Conservation (phyloP, 2,113 vertebrate genomes). For the Butastur rufipennis region DNA sequence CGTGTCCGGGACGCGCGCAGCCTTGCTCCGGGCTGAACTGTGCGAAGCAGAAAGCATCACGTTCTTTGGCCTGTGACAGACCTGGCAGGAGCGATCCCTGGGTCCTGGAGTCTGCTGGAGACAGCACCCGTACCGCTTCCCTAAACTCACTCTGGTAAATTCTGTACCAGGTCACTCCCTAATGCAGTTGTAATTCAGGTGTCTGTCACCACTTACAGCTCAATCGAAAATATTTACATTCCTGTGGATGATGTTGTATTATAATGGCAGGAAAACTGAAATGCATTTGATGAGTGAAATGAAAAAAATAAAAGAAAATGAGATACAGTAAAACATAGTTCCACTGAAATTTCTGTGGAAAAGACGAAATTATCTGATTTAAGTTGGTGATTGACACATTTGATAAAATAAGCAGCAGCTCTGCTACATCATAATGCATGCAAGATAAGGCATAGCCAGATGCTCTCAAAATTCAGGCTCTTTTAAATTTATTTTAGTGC, state of each 20-base stretch:
- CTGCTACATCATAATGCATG: background rate
- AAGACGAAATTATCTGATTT: background rate
- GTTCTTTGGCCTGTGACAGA: background rate
- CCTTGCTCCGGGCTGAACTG: background rate
- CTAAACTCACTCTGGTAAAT: background rate
- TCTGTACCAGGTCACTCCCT: background rate
- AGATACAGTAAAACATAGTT: background rate
- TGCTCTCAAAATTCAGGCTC: background rate
- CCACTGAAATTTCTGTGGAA: background rate
- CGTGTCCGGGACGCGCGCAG: accelerated
- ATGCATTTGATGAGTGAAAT: background rate
- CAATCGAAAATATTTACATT: background rate
- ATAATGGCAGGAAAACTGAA: background rate
- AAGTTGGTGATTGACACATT: background rate
- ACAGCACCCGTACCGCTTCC: accelerated
- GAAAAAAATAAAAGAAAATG: background rate
- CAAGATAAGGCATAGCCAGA: background rate
- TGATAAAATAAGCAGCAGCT: background rate
- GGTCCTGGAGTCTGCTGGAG: background rate
- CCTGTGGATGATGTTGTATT: background rate
- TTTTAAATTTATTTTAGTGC: background rate
- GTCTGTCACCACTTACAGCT: background rate
- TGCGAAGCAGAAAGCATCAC: background rate
- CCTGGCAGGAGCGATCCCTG: accelerated
- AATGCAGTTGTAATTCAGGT: background rate